These are phyloP conservation scores for Scyliorhinus canicula DNA, from an alignment of 2,797 vertebrate species.

Conservation along the genomic window DNA sequence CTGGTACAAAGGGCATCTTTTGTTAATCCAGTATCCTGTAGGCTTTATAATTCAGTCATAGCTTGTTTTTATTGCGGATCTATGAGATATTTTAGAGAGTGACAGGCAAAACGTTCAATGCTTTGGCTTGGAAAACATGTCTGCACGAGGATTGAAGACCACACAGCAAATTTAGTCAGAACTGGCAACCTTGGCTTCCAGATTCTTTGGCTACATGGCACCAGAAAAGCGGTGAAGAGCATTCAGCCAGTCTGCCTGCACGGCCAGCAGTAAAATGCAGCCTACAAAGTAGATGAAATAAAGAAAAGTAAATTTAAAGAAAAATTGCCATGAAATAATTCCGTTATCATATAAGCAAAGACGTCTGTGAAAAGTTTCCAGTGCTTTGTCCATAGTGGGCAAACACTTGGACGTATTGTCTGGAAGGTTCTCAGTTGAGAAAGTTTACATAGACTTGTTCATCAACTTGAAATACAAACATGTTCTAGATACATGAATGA, in stretches of 20 bases:
- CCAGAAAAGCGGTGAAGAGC: too few relatives aligned
- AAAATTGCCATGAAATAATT: too few relatives aligned
- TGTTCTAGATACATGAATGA: not conserved
- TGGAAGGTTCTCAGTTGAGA: not conserved
- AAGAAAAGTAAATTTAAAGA: too few relatives aligned
- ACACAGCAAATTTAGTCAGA: too few relatives aligned
- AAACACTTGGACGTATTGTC: not conserved
- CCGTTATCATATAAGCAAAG: too few relatives aligned
- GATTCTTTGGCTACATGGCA: too few relatives aligned
- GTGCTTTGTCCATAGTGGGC: not conserved
- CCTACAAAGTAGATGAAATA: too few relatives aligned
- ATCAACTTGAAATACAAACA: not conserved
- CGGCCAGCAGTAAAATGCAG: too few relatives aligned
- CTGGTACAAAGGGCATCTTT: not conserved
- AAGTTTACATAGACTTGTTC: not conserved
- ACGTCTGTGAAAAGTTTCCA: not conserved
- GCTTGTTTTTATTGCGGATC: not conserved
- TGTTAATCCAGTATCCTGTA: not conserved
- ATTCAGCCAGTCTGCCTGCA: too few relatives aligned
- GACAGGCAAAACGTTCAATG: not conserved
- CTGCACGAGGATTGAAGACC: too few relatives aligned
- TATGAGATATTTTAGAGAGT: not conserved
- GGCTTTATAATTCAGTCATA: not conserved
- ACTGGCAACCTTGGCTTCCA: too few relatives aligned
- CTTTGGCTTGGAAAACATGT: too few relatives aligned